Conservation (phyloP, 2,888 invertebrate species). For the Pasiphila rectangulata region DNA sequence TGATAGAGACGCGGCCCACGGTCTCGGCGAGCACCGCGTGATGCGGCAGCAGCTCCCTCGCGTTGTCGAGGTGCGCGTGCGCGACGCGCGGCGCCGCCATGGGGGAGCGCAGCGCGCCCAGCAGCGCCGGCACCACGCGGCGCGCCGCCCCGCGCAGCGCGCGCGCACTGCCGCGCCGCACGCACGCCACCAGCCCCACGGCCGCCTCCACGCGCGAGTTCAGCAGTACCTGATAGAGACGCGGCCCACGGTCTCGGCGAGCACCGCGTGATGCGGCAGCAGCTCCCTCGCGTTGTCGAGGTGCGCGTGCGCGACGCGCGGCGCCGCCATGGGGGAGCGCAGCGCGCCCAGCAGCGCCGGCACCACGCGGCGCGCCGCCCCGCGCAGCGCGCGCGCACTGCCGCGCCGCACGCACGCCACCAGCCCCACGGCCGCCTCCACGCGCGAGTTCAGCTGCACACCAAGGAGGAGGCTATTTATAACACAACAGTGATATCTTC, state of each 20-base stretch:
- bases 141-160: slow-evolving; percentile 40
- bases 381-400: slow-evolving; percentile 66
- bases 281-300: slow-evolving; percentile 73
- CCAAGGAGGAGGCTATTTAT: too few relatives aligned
- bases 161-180: slow-evolving; percentile 78
- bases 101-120: slow-evolving; percentile 86
- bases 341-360: slow-evolving; percentile 81
- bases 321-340: slow-evolving; percentile 89
- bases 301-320: slow-evolving; percentile 82
- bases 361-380: slow-evolving; percentile 27
- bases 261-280: slow-evolving; percentile 56
- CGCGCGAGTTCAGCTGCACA: slow-evolving; percentile 52
- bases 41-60: slow-evolving; percentile 63
- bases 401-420: slow-evolving; percentile 73
- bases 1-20: slow-evolving; percentile 86
- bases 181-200: too few relatives aligned
- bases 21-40: slow-evolving; percentile 76
- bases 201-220: too few relatives aligned
- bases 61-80: slow-evolving; percentile 81
- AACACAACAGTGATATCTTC: too few relatives aligned
- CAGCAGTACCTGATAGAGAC: slow-evolving; percentile 84
- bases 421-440: slow-evolving; percentile 58
- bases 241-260: slow-evolving; percentile 84
- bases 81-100: slow-evolving; percentile 86
- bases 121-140: slow-evolving; percentile 50